These are phyloP conservation scores for Glyptemys insculpta DNA, from an alignment of 2,797 vertebrate genomes.

Conservation along the genomic window DNA sequence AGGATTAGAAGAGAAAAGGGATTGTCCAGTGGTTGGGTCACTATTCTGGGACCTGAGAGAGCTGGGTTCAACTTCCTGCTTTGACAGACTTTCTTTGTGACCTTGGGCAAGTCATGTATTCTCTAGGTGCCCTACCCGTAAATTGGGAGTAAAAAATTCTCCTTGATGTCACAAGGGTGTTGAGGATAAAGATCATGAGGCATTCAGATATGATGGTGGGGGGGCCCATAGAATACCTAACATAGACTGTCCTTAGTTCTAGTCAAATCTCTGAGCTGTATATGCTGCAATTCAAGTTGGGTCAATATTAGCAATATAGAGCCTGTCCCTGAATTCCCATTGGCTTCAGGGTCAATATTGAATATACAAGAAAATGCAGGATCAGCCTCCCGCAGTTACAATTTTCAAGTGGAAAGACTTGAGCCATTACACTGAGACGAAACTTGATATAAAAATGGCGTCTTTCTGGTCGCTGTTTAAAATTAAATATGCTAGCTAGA, in stretches of 20 bases:
- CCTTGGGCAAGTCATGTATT: not conserved
- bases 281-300: not conserved
- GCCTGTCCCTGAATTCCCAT: not conserved
- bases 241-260: not conserved
- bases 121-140: not conserved
- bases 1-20: not conserved
- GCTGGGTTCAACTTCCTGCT: not conserved
- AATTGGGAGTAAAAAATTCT: not conserved
- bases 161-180: not conserved
- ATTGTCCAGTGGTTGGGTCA: not conserved
- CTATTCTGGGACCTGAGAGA: not conserved
- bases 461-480: conserved; percentile 51
- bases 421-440: not conserved
- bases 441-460: not conserved
- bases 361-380: not conserved
- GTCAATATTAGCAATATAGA: not conserved
- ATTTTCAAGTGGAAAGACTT: not conserved
- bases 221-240: not conserved
- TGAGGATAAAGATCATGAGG: not conserved
- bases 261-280: not conserved
- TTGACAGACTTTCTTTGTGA: not conserved
- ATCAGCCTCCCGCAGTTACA: not conserved
- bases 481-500: not conserved
- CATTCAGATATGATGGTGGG: not conserved
- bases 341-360: not conserved